These are phyloP conservation scores for Sarcophaga variegata DNA, from an alignment of 2,888 invertebrate genomes.

Conservation along the genomic window DNA sequence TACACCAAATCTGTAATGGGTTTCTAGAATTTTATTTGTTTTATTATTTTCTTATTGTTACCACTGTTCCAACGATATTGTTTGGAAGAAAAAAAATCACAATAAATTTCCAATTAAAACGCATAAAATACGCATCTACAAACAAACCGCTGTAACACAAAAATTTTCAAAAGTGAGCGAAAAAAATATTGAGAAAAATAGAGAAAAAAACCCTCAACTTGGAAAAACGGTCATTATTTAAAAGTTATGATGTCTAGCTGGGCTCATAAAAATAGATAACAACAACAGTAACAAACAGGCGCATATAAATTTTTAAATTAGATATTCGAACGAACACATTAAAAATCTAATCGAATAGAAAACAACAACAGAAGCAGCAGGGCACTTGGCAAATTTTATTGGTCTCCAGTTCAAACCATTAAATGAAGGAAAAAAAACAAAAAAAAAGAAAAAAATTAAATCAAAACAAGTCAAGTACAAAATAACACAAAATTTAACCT, in stretches of 20 bases:
- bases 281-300: slow-evolving; percentile 4
- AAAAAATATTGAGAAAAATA: background rate
- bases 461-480: slow-evolving; percentile 36
- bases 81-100: slow-evolving; percentile 2
- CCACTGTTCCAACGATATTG: background rate
- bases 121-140: slow-evolving; percentile 41
- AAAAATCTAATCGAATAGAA: slow-evolving; percentile 19
- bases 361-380: background rate
- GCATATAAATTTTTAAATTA: slow-evolving; percentile 52
- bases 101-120: slow-evolving; percentile 35
- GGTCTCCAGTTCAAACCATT: slow-evolving; percentile 3
- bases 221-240: slow-evolving; percentile 29
- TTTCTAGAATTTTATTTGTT: no score
- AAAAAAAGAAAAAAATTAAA: slow-evolving; percentile 1
- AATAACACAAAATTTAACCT: slow-evolving; percentile 39
- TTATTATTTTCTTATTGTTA: no score
- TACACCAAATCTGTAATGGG: no score
- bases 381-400: slow-evolving; percentile 43
- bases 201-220: background rate
- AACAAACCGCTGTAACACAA: slow-evolving; percentile 13
- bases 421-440: background rate
- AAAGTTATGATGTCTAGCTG: slow-evolving; percentile 55
- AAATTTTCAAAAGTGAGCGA: background rate
- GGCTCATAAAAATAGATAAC: slow-evolving; percentile 16
- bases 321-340: slow-evolving; percentile 39